Evolutionary conservation across 2,888 invertebrate species (phyloP).

Genomic region (Eupithecia subumbrata): DNA sequence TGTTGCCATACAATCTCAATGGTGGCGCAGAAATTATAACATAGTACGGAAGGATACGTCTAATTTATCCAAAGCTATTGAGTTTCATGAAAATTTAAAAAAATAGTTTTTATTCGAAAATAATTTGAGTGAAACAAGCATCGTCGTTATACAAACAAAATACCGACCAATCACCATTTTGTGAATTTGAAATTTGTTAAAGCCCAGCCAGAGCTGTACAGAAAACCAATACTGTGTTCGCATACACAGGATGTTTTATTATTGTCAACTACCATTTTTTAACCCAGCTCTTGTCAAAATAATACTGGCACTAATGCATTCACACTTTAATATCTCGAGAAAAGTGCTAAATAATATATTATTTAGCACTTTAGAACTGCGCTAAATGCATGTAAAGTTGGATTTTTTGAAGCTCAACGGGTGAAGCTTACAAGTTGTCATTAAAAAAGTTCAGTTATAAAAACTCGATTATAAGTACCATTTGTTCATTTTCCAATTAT

Average conservation of each 20-base stretch:
- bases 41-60: neutral
- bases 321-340: neutral
- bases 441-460: neutral
- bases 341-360: neutral
- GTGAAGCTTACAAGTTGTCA: neutral
- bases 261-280: neutral
- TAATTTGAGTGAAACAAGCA: slow-evolving; percentile 32
- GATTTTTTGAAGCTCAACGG: too few relatives aligned
- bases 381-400: too few relatives aligned
- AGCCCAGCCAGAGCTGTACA: slow-evolving; percentile 72
- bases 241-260: slow-evolving; percentile 43
- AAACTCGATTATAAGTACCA: neutral
- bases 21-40: neutral
- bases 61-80: neutral
- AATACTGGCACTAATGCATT: neutral
- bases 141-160: slow-evolving; percentile 81
- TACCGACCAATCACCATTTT: slow-evolving; percentile 82
- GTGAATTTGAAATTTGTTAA: slow-evolving; percentile 83
- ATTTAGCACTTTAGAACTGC: too few relatives aligned
- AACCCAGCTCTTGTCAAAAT: too few relatives aligned
- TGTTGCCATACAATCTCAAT: neutral
- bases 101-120: neutral
- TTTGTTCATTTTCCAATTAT: slow-evolving; percentile 9
- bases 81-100: neutral
- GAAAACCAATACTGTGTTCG: slow-evolving; percentile 80